Base-by-base conservation (phyloP, 2,113 vertebrate genomes). In the Callaeas wilsoni region DNA sequence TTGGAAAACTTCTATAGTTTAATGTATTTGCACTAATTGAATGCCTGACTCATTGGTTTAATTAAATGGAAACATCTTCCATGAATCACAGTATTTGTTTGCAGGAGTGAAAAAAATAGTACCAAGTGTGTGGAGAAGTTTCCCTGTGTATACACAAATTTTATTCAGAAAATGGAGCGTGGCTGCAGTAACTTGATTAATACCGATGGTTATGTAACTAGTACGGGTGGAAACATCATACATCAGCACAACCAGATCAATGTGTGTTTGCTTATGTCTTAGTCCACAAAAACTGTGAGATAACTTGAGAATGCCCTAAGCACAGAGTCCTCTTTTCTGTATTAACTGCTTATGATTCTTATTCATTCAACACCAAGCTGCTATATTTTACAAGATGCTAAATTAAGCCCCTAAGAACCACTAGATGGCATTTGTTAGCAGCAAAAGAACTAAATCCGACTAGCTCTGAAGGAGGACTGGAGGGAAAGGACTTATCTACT, bases 371-470 rank as follows among this genome's bases (percentile, higher is more conserved):
- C 0, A 1, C 16, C 16, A 23, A 87, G 16, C 22, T 21, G 9
- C 13, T n/a, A 0, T 22, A 16, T 35, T 71, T 67, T 44, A 42
- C 9, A 3, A 11, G 10, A 73, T n/a, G 10, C 23, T 77, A 27
- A 67, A 25, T 13, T 37, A 69, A 69, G 9, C 57, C 68, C 16
- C 5, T 44, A 59, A 26, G 1, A 49, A 39, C 94, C 97, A 90
- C 96, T 96, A 97, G 98, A 65, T 97, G 98, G 96, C 97, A 83
- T 7, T 35, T 18, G 69, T 94, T 91, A 97, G 65, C 89, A 94
- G 33, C 29, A 69, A 73, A 70, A 92, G 74, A n/a, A 7, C 56
- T 76, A 49, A 60, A 69, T 41, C 49, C 6, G 2, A 4, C 12
- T 4, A 4, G 6, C 19, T 41, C 10, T 70, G 16, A 63, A 37